Percentiles rank a stretch among this genome's conserved stretches.
Evolutionary conservation across 2,797 vertebrate species (phyloP).

Genomic region (Crax fasciolata): DNA sequence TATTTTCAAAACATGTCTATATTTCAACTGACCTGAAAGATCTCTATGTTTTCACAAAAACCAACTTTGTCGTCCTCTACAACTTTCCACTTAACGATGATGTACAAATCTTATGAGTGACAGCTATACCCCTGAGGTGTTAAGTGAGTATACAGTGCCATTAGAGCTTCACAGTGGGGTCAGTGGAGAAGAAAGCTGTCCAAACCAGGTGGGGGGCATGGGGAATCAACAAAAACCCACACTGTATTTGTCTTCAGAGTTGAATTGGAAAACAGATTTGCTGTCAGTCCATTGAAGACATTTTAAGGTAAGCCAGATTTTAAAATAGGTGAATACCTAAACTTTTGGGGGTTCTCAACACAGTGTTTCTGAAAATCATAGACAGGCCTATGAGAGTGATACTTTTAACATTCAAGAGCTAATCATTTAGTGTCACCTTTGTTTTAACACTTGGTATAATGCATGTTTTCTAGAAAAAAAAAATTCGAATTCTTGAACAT

Average conservation of each 20-base stretch:
- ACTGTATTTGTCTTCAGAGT: background rate
- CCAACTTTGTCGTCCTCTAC: rapidly evolving
- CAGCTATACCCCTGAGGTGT: background rate
- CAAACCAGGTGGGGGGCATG: no score
- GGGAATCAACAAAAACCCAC: rapidly evolving
- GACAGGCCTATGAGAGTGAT: background rate
- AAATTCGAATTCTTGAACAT: background rate
- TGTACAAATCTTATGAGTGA: rapidly evolving
- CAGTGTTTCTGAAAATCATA: background rate
- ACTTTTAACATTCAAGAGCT: background rate
- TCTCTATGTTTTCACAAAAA: background rate
- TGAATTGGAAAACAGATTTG: background rate
- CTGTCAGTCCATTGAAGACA: background rate
- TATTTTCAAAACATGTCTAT: background rate
- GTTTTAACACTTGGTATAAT: background rate
- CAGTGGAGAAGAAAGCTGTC: background rate
- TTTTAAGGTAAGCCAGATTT: background rate
- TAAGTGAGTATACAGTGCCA: background rate
- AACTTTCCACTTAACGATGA: background rate
- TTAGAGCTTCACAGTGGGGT: background rate
- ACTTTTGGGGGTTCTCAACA: background rate
- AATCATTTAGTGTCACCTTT: background rate
- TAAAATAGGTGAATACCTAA: background rate
- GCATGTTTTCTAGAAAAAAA: background rate
- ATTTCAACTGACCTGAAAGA: background rate